Evolutionary conservation across 1,140 invertebrate species (phyloP).

Genomic region (Pomacea maculata): DNA sequence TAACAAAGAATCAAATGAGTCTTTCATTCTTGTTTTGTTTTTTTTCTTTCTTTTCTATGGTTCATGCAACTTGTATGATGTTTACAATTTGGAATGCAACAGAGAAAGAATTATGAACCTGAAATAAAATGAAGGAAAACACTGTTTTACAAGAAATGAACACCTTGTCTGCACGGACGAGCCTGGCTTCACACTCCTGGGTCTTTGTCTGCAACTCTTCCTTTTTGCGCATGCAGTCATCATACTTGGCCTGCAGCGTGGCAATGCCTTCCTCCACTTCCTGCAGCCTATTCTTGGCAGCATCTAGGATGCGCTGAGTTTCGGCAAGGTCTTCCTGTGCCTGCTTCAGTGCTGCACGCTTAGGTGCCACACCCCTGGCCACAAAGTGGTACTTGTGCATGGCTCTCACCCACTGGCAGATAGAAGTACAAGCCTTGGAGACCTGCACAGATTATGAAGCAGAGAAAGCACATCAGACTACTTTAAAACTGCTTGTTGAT

Average conservation of each 20-base stretch:
- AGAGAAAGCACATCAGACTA: too few species aligned
- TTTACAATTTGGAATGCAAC: too few species aligned
- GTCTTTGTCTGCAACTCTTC: constrained; percentile 64
- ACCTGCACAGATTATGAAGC: constrained; percentile 65
- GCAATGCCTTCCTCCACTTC: constrained; percentile 67
- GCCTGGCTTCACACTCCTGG: constrained; percentile 62
- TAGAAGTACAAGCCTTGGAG: constrained; percentile 86
- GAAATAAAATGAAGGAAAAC: too few species aligned
- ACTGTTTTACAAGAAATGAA: too few species aligned
- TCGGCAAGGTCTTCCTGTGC: constrained; percentile 63
- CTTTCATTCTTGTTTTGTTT: too few species aligned
- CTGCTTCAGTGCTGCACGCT: constrained; percentile 59
- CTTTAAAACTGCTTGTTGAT: too few species aligned
- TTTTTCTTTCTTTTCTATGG: too few species aligned
- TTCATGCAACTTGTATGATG: too few species aligned
- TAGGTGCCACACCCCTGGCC: constrained; percentile 64
- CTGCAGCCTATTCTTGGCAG: constrained; percentile 59
- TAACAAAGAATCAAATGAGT: neutral
- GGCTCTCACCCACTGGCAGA: constrained; percentile 90
- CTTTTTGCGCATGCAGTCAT: constrained; percentile 65
- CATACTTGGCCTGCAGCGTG: constrained; percentile 65
- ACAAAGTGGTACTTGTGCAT: constrained; percentile 80
- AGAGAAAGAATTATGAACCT: too few species aligned
- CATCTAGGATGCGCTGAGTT: constrained; percentile 62
- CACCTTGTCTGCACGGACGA: constrained; percentile 65